Conservation (phyloP, 2,888 invertebrate genomes). For the Euzophera pinguis region DNA sequence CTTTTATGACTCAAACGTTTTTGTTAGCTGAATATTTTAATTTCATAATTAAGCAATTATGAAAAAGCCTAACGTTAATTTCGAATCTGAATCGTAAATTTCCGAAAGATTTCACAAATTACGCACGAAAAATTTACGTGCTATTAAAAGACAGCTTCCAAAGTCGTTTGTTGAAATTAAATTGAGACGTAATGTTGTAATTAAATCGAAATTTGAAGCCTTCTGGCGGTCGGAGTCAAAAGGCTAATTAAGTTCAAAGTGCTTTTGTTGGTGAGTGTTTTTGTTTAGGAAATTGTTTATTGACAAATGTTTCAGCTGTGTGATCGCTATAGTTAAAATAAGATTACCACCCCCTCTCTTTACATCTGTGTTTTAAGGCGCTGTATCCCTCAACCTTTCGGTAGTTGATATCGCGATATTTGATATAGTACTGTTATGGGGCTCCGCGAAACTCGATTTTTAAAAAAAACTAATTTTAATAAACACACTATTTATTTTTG, state of each 20-base stretch:
- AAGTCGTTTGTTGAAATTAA: constrained; percentile 4
- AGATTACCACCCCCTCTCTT: too few relatives aligned
- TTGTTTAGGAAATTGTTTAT: background rate
- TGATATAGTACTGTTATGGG: too few relatives aligned
- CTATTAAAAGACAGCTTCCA: constrained; percentile 11
- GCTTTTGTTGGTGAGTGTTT: background rate
- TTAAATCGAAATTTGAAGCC: constrained; percentile 8
- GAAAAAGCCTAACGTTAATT: background rate
- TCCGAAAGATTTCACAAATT: background rate
- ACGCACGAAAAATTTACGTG: constrained; percentile 6
- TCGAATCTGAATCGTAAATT: background rate
- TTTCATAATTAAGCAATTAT: background rate
- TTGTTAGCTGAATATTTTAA: background rate
- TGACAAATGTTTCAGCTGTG: background rate
- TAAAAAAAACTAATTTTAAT: too few relatives aligned
- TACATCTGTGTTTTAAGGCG: too few relatives aligned
- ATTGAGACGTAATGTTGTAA: constrained; percentile 10
- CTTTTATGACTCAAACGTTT: background rate
- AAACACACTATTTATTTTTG: too few relatives aligned
- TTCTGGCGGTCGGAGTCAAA: background rate
- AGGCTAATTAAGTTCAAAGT: constrained; percentile 2
- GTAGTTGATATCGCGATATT: too few relatives aligned
- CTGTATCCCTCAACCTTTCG: too few relatives aligned
- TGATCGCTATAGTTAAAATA: too few relatives aligned
- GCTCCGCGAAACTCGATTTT: too few relatives aligned